Percentiles rank a stretch among this genome's conserved stretches.
Conservation (phyloP, 2,113 vertebrate species). For the Quiscalus mexicanus region DNA sequence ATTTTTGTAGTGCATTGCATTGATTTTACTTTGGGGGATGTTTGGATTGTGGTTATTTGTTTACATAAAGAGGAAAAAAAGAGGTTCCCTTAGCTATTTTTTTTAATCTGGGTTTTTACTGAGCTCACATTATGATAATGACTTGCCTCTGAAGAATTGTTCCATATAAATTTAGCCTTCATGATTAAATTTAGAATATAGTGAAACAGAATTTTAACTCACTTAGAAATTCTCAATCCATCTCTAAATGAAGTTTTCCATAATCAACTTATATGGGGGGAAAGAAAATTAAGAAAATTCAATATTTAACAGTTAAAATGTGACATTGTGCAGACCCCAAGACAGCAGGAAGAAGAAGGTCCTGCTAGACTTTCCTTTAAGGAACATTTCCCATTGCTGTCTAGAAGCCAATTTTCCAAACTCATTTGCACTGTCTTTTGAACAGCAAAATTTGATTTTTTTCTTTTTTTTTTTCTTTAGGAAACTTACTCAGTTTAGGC, state of each 20-base stretch:
- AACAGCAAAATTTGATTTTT: background rate
- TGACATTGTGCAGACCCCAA: background rate
- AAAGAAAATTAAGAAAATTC: background rate
- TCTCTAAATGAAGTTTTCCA: slow-evolving; percentile 33
- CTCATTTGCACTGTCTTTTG: background rate
- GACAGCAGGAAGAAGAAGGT: background rate
- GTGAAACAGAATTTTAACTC: slow-evolving; percentile 29
- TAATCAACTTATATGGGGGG: background rate
- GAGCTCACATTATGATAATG: slow-evolving; percentile 2
- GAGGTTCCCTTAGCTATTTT: background rate
- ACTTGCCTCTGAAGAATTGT: slow-evolving; percentile 20
- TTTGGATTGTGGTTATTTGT: background rate
- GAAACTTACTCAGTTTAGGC: background rate
- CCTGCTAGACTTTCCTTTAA: background rate
- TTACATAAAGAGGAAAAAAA: background rate
- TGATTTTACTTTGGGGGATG: background rate
- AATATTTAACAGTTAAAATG: slow-evolving; percentile 3
- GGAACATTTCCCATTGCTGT: background rate
- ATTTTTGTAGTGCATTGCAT: background rate
- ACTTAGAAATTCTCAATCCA: slow-evolving; percentile 27
- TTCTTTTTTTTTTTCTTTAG: background rate
- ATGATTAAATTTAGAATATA: slow-evolving; percentile 41
- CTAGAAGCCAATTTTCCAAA: background rate
- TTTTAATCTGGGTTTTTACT: background rate
- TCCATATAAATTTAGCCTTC: slow-evolving; percentile 22